Evolutionary conservation across 2,888 invertebrate genomes (phyloP), one percentile per base, ranked within the genome.

Genomic region (Leucophenga montana): DNA sequence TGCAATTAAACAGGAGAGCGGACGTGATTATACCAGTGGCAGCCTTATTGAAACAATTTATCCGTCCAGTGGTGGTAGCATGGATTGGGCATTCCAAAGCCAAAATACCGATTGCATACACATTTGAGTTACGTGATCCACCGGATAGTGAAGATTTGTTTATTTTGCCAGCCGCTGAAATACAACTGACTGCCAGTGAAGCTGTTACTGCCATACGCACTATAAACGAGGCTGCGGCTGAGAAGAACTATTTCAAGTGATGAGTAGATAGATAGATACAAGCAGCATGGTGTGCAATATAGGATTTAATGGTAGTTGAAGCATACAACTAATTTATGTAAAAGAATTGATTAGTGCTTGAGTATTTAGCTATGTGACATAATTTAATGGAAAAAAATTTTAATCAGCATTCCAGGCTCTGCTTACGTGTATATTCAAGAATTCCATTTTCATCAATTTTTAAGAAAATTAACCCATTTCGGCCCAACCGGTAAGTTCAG

Each of bases 21-120:
- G 88, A 0, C 80, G 83, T n/a, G 78, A 80, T 56, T 89, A 88
- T 67, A 77, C 78, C 3, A 87, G 86, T 57, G 89, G 89, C 9
- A 88, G 85, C 77, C 68, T 88, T 1, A 86, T 84, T 67, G 88
- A 89, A 70, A 89, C 88, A 0, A 89, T 89, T 69, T 89, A 89
- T 78, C 89, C 89, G 1, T 87, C 89, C 0, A 88, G 88, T 73
- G 88, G 88, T 1, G 86, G 83, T 14, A 88, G 88, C 73, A 87
- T 86, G 80, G 88, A 89, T 66, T 88, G 87, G 89, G 88, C 87
- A 3, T 85, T 73, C 81, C 14, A 77, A 82, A 56, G 77, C 82
- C 0, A 77, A 82, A 3, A 87, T 89, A 73, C 88, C 89, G 0
- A 86, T 89, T 53, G 82, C 88, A 2, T 89, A 84, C 44, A 89